These are phyloP conservation scores for Brotula barbata DNA, from an alignment of 2,797 vertebrate genomes.

Conservation along the genomic window DNA sequence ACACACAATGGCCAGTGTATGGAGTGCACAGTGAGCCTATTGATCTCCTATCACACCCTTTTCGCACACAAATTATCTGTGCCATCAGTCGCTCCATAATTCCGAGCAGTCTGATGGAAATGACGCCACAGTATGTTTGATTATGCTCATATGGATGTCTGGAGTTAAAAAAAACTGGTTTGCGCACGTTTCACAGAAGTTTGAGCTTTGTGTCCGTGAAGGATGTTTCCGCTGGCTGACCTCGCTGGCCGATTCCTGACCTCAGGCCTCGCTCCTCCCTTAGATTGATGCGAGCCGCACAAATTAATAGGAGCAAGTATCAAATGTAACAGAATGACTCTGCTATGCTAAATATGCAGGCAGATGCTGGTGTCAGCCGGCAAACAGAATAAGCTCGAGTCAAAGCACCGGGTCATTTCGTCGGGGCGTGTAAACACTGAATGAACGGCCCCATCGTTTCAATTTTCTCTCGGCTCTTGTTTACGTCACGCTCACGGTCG, in stretches of 20 bases:
- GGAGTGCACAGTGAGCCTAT: conserved; percentile 40
- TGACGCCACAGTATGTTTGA: neutral
- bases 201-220: neutral
- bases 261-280: conserved; percentile 36
- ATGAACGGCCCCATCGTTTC: conserved; percentile 22
- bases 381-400: conserved; percentile 52
- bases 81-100: neutral
- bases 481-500: conserved; percentile 13
- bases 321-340: conserved; percentile 77
- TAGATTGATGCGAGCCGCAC: conserved; percentile 50
- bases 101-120: neutral
- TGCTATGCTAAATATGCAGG: conserved; percentile 71
- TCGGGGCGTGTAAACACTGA: conserved; percentile 55
- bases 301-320: conserved; percentile 74
- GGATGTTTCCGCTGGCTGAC: conserved; percentile 61
- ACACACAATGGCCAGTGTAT: conserved; percentile 51
- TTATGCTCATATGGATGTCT: neutral
- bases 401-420: conserved; percentile 54
- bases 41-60: conserved; percentile 55
- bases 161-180: too few relatives aligned
- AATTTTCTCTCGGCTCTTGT: conserved; percentile 19
- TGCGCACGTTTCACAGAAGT: neutral
- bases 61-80: conserved; percentile 3
- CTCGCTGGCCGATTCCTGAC: conserved; percentile 62
- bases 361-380: conserved; percentile 57